phyloP scores from a whole-genome alignment of 2,888 invertebrate species.

The Metellina segmentata region DNA sequence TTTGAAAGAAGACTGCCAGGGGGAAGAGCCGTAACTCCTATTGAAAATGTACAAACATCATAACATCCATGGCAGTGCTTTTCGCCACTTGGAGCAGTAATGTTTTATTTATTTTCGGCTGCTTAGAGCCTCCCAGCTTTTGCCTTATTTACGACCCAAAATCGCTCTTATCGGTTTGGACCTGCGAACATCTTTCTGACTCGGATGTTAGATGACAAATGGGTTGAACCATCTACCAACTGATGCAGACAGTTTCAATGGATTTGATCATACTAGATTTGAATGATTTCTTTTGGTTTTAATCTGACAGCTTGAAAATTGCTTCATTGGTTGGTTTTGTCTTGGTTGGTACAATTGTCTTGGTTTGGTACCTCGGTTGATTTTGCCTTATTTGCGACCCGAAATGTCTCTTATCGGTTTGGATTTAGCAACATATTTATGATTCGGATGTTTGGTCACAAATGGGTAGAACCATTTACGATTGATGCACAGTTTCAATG shows the following conservation, averaged over 20 bases:
- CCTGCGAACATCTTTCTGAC: slow-evolving; percentile 12
- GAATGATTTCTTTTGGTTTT: slow-evolving; percentile 26
- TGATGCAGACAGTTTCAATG: slow-evolving; percentile 36
- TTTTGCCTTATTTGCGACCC: slow-evolving; percentile 40
- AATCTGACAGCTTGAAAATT: slow-evolving; percentile 9
- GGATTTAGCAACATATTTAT: slow-evolving; percentile 16
- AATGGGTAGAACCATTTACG: slow-evolving; percentile 28
- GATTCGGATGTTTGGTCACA: slow-evolving; percentile 9
- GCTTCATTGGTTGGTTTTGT: background rate
- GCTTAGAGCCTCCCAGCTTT: slow-evolving; percentile 19
- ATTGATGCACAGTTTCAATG: slow-evolving; percentile 31
- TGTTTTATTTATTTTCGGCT: slow-evolving; percentile 73
- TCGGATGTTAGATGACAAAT: slow-evolving; percentile 39
- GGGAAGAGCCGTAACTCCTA: slow-evolving; percentile 57
- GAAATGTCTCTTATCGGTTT: slow-evolving; percentile 54
- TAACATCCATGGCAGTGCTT: slow-evolving; percentile 47
- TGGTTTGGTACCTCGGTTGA: background rate
- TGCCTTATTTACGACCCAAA: slow-evolving; percentile 45
- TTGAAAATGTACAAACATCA: slow-evolving; percentile 69
- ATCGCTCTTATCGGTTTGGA: slow-evolving; percentile 55
- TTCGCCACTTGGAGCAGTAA: slow-evolving; percentile 28
- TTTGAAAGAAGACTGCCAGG: background rate
- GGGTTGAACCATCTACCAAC: slow-evolving; percentile 16
- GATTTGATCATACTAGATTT: slow-evolving; percentile 32
- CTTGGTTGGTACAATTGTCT: too few species aligned